phyloP scores from a whole-genome alignment of 2,888 invertebrate species.

The Heliconius cydno region DNA sequence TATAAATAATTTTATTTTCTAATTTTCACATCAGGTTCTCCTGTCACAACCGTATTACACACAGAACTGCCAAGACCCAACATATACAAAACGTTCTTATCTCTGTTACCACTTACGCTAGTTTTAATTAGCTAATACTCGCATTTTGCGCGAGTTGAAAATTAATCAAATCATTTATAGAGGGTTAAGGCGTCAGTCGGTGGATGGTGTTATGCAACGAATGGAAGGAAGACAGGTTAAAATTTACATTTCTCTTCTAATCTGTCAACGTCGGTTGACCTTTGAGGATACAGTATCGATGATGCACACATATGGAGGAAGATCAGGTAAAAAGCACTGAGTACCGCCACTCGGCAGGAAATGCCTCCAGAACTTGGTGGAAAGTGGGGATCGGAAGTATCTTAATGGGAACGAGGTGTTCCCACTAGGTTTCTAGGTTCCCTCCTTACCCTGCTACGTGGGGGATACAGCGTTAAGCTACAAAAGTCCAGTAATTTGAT shows the following conservation, averaged over 20 bases:
- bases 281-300: neutral
- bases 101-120: constrained; percentile 79
- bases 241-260: neutral
- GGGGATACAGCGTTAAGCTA: neutral
- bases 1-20: neutral
- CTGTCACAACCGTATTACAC: constrained; percentile 38
- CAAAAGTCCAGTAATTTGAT: neutral
- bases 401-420: no score
- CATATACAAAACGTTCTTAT: constrained; percentile 72
- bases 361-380: no score
- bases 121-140: constrained; percentile 78
- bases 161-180: constrained; percentile 81
- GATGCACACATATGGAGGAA: neutral
- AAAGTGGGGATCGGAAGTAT: no score
- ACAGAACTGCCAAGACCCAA: constrained; percentile 20
- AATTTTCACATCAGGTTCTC: constrained; percentile 47
- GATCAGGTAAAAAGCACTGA: no score
- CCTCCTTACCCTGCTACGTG: neutral
- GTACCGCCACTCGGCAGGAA: no score
- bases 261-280: neutral
- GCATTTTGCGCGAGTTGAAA: constrained; percentile 79
- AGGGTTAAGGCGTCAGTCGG: constrained; percentile 59
- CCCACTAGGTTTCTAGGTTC: neutral
- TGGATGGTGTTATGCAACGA: constrained; percentile 53
- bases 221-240: neutral